Evolutionary conservation across 1,140 invertebrate genomes (phyloP), one percentile per base, ranked within the genome.

Genomic region (Cylas formicarius): DNA sequence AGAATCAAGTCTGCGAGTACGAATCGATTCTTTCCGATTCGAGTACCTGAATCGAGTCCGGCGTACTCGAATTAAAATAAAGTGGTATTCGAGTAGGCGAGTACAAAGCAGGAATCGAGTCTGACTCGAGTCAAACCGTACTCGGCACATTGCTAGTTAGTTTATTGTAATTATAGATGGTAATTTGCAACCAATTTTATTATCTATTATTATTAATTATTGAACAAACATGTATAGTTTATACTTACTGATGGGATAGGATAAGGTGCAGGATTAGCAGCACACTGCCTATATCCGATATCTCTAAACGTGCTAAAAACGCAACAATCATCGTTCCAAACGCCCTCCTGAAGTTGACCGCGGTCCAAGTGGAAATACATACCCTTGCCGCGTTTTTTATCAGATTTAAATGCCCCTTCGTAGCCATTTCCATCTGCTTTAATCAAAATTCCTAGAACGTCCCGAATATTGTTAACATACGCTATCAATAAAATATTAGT

Each of bases 261-360:
- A 63, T 74, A 76, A 17, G 59, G 48, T 0, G 76, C 74, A 7
- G 76, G 74, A 10, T 49, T 10, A 11, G 60, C 51, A 33, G 70
- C 72, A 26, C 66, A 69, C 49, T 79, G 76, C 39, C 75, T 62
- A 45, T 67, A 75, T 8, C 65, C 56, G 21, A 76, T 72, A 50
- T 79, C 75, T 6, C 55, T 55, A 47, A 80, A 70, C 24, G 61
- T 71, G 20, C 72, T 75, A 36, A 47, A 64, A 19, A 72, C 56
- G 44, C 73, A 76, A 8, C 65, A 44, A 50, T 73, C 68, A 18
- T 66, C 40, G 5, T 45, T 23, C 78, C 78, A 81, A 33, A 68
- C 59, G 4, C 78, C 78, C 47, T 72, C 66, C 51, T 80, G 77
- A 22, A 78, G 48, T 56, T 79, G 76, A 0, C 77, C 78, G 1